Evolutionary conservation across 2,888 invertebrate genomes (phyloP).

Genomic region (Tinea trinotella): DNA sequence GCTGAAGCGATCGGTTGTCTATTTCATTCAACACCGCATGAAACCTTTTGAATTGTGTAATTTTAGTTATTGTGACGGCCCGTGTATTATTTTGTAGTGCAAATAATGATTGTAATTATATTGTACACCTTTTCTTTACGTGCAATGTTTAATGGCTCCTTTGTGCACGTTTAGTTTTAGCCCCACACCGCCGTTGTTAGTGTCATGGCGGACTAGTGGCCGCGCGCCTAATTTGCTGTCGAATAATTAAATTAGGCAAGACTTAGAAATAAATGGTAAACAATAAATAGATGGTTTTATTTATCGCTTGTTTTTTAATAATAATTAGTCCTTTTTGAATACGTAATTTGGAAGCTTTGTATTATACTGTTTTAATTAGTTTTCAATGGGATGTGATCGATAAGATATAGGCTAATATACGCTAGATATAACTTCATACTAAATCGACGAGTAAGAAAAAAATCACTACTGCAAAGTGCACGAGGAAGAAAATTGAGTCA

Average conservation of each 20-base stretch:
- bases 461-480: no score
- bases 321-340: no score
- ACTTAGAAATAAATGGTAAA: slow-evolving; percentile 18
- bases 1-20: no score
- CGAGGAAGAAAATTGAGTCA: no score
- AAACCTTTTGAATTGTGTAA: no score
- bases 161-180: not conserved
- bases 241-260: slow-evolving; percentile 3
- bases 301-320: slow-evolving; percentile 14
- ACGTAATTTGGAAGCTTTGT: no score
- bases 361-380: no score
- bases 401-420: no score
- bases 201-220: not conserved
- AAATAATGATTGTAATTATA: not conserved
- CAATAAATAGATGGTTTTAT: slow-evolving; percentile 9
- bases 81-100: not conserved
- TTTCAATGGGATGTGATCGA: no score
- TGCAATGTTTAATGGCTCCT: not conserved
- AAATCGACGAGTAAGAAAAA: no score
- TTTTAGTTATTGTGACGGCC: not conserved
- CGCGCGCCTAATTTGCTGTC: slow-evolving; percentile 7
- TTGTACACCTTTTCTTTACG: not conserved
- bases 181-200: not conserved
- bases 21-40: no score
- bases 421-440: no score